Percentiles rank a stretch among this genome's conserved stretches.
These are phyloP conservation scores for Astur gentilis DNA, from an alignment of 2,113 vertebrate species.

Conservation along the genomic window DNA sequence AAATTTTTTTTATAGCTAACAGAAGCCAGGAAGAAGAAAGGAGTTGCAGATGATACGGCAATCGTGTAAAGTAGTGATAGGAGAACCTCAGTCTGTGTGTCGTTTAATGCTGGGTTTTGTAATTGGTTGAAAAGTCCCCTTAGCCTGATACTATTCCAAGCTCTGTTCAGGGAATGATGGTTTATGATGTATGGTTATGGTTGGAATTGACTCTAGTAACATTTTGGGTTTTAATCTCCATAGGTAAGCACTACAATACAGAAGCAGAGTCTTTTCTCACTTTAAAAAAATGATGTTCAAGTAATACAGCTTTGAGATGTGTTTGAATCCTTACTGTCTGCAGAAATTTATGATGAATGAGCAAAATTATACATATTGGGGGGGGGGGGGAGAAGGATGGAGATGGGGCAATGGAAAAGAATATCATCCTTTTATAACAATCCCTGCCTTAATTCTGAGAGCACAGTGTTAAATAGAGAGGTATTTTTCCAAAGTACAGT, in stretches of 20 bases:
- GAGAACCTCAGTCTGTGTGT: rapidly evolving
- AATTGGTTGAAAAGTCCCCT: not conserved
- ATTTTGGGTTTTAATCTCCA: not conserved
- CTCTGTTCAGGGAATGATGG: not conserved
- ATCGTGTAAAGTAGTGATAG: rapidly evolving
- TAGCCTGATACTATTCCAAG: not conserved
- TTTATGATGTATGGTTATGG: rapidly evolving
- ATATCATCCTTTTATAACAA: not conserved
- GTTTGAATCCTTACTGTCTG: not conserved
- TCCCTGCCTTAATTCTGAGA: not conserved
- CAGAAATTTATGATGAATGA: not conserved
- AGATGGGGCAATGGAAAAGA: not conserved
- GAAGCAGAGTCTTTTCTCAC: not conserved
- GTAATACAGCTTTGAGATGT: not conserved
- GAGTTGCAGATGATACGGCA: rapidly evolving
- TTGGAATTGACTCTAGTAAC: not conserved
- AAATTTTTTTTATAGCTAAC: not conserved
- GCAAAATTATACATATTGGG: not conserved
- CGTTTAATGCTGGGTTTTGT: rapidly evolving
- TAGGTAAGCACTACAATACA: not conserved
- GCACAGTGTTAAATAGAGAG: not conserved
- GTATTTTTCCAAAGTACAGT: not conserved
- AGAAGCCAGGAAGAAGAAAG: not conserved
- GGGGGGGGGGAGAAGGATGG: not conserved
- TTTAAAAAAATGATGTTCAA: not conserved